A percentile compares a stretch with the other conserved stretches of the same genome.
These are phyloP conservation scores for Myotis yumanensis DNA, from an alignment of 2,113 vertebrate genomes.

Conservation along the genomic window DNA sequence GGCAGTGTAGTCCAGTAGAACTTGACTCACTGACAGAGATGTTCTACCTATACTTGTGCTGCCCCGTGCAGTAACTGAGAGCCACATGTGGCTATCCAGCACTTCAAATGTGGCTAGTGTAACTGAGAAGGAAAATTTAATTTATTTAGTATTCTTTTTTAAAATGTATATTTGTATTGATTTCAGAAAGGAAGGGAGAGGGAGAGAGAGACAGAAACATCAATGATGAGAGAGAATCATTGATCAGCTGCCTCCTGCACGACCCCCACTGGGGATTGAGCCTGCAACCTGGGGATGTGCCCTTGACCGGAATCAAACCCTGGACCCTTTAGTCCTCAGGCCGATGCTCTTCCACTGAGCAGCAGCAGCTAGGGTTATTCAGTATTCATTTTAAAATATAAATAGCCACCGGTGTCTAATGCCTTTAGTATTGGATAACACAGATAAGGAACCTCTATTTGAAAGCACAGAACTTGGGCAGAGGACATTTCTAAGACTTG, in stretches of 20 bases:
- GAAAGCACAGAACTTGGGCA: conserved; percentile 23
- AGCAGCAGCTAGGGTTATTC: background rate
- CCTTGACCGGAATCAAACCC: too few relatives aligned
- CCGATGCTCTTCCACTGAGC: too few relatives aligned
- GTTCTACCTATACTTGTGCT: background rate
- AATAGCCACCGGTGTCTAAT: background rate
- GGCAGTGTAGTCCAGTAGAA: background rate
- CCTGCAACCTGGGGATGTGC: too few relatives aligned
- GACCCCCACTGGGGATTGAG: too few relatives aligned
- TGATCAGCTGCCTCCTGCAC: too few relatives aligned
- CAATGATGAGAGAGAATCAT: too few relatives aligned
- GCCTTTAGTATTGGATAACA: background rate
- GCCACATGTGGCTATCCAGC: background rate
- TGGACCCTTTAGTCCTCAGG: too few relatives aligned
- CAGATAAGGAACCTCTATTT: background rate
- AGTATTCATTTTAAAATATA: conserved; percentile 14
- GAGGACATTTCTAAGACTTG: background rate
- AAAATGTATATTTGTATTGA: background rate
- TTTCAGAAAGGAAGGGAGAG: too few relatives aligned
- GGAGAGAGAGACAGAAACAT: too few relatives aligned
- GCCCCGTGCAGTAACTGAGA: background rate
- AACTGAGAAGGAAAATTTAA: conserved; percentile 18
- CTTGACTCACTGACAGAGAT: background rate
- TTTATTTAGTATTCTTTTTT: conserved; percentile 41
- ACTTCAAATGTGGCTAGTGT: background rate